Evolutionary conservation across 2,888 invertebrate species (phyloP).

Genomic region (Corbicula japonica): DNA sequence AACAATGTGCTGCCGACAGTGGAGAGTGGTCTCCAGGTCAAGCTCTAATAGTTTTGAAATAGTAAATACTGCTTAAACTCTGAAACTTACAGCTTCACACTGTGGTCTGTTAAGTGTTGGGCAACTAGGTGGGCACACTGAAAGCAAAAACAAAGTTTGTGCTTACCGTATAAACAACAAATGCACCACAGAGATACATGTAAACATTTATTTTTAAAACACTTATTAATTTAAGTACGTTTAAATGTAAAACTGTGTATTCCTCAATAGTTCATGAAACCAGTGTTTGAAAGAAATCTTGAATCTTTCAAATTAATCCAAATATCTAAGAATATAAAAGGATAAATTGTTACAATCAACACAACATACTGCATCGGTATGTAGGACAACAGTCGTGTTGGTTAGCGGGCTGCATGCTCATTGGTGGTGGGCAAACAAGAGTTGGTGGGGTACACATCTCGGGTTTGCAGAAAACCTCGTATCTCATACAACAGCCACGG

Average conservation of each 20-base stretch:
- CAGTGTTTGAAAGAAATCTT: no score
- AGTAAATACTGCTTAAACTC: no score
- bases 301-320: no score
- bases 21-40: no score
- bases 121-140: constrained; percentile 75
- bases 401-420: constrained; percentile 55
- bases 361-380: constrained; percentile 74
- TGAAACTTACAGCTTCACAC: constrained; percentile 68
- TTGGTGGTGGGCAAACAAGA: constrained; percentile 64
- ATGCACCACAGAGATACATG: no score
- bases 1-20: no score
- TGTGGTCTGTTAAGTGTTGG: constrained; percentile 62
- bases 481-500: constrained; percentile 72
- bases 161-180: no score
- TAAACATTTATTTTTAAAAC: no score
- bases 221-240: no score
- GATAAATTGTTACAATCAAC: not conserved
- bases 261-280: no score
- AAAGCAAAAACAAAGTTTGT: constrained; percentile 33
- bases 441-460: constrained; percentile 65
- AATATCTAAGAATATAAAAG: not conserved
- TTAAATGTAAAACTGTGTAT: no score
- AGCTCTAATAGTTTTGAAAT: no score
- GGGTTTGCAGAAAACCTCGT: constrained; percentile 72
- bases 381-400: constrained; percentile 73